Evolutionary conservation across 2,797 vertebrate genomes (phyloP).

Genomic region (Psittacula derbiana): DNA sequence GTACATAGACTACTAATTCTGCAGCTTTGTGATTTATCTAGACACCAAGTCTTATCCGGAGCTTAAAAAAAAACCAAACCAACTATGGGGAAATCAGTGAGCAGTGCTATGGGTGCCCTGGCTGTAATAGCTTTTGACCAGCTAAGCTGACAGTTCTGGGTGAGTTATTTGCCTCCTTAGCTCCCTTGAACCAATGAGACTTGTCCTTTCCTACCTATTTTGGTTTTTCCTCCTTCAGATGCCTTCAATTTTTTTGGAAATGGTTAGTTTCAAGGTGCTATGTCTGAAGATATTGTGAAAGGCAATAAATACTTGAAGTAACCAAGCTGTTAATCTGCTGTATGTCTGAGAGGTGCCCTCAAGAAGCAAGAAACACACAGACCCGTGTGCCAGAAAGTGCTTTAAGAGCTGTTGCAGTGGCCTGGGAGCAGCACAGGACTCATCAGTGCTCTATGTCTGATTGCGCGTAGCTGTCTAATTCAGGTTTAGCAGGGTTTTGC

Average conservation of each 20-base stretch:
- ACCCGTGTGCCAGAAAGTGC: background rate
- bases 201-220: background rate
- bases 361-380: background rate
- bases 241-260: background rate
- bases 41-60: background rate
- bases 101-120: no score
- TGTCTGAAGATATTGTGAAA: background rate
- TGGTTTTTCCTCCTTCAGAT: background rate
- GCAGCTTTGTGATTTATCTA: background rate
- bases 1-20: fast-evolving
- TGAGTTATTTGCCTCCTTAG: background rate
- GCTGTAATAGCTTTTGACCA: no score
- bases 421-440: background rate
- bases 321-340: background rate
- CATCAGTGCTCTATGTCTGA: background rate
- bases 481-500: background rate
- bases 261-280: background rate
- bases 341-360: background rate
- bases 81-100: fast-evolving
- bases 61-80: background rate
- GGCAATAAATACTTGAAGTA: background rate
- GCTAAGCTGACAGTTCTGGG: background rate
- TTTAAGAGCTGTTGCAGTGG: background rate
- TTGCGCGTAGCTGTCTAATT: background rate
- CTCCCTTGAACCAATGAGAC: background rate